Evolutionary conservation across 1,140 invertebrate genomes (phyloP).

Genomic region (Drosophila gunungcola): DNA sequence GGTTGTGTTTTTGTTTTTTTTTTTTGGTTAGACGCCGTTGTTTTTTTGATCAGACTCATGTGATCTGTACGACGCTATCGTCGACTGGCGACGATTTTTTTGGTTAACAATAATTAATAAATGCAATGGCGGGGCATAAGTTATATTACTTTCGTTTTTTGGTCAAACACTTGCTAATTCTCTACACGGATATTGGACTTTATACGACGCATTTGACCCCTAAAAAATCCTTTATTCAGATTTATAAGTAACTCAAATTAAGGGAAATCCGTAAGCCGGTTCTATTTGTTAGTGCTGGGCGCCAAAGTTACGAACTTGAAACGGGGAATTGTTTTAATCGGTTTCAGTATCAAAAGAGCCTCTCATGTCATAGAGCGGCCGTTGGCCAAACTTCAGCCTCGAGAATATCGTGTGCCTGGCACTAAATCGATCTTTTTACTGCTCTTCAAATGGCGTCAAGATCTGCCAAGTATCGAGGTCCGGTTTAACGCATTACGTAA

Average conservation of each 20-base stretch:
- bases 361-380: conserved; percentile 15
- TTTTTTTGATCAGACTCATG: conserved; percentile 54
- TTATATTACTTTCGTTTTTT: conserved; percentile 28
- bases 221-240: conserved; percentile 3
- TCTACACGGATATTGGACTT: conserved; percentile 35
- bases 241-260: neutral
- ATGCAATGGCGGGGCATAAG: conserved; percentile 57
- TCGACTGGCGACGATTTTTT: conserved; percentile 46
- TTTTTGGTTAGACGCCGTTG: neutral
- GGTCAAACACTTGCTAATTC: conserved; percentile 59
- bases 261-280: conserved; percentile 19
- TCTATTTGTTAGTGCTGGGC: conserved; percentile 10
- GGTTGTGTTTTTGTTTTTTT: conserved; percentile 6
- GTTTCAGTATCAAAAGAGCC: conserved; percentile 34
- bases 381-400: conserved; percentile 47
- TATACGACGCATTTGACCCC: conserved; percentile 9
- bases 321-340: neutral
- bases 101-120: conserved; percentile 55
- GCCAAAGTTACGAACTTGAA: conserved; percentile 30
- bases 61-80: conserved; percentile 40
- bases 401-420: conserved; percentile 60
- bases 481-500: conserved; percentile 74
- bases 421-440: conserved; percentile 61
- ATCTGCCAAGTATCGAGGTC: conserved; percentile 50
- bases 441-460: conserved; percentile 41